phyloP scores from a whole-genome alignment of 2,888 invertebrate genomes.

The Rhodophaea formosa region DNA sequence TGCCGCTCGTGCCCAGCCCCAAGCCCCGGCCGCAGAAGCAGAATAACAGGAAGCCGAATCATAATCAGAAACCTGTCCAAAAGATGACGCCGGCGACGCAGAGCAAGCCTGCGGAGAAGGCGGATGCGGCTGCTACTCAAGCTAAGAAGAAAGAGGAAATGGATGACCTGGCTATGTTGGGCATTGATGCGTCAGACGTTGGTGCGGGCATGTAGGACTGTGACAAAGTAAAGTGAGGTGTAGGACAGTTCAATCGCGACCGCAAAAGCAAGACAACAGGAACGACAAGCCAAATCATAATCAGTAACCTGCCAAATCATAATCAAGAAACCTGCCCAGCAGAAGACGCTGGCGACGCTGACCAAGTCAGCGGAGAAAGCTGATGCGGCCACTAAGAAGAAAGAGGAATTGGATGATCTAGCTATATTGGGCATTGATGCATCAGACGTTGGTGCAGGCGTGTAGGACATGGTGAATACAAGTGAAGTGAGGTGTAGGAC shows the following conservation, averaged over 20 bases:
- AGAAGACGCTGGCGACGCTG: slow-evolving; percentile 10
- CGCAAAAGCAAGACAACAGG: slow-evolving; percentile 24
- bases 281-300: slow-evolving; percentile 21
- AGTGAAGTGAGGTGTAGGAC: too few species aligned
- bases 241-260: slow-evolving; percentile 19
- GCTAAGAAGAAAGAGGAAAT: slow-evolving; percentile 75
- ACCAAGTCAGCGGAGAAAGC: background rate
- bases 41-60: slow-evolving; percentile 21
- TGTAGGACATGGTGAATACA: too few species aligned
- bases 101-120: background rate
- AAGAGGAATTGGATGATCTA: slow-evolving; percentile 85
- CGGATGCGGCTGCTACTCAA: slow-evolving; percentile 22
- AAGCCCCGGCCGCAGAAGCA: slow-evolving; percentile 32
- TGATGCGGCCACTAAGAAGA: slow-evolving; percentile 47
- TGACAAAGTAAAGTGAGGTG: background rate
- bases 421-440: slow-evolving; percentile 93
- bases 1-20: slow-evolving; percentile 52
- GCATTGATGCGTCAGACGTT: slow-evolving; percentile 91
- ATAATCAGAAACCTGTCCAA: slow-evolving; percentile 14
- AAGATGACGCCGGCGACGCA: slow-evolving; percentile 3
- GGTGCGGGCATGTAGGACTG: slow-evolving; percentile 70
- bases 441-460: slow-evolving; percentile 85
- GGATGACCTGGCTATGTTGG: slow-evolving; percentile 91
- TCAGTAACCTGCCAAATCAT: too few species aligned
- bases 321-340: slow-evolving; percentile 10